Evolutionary conservation across 2,797 vertebrate species (phyloP).

Genomic region (Myotis planiceps): DNA sequence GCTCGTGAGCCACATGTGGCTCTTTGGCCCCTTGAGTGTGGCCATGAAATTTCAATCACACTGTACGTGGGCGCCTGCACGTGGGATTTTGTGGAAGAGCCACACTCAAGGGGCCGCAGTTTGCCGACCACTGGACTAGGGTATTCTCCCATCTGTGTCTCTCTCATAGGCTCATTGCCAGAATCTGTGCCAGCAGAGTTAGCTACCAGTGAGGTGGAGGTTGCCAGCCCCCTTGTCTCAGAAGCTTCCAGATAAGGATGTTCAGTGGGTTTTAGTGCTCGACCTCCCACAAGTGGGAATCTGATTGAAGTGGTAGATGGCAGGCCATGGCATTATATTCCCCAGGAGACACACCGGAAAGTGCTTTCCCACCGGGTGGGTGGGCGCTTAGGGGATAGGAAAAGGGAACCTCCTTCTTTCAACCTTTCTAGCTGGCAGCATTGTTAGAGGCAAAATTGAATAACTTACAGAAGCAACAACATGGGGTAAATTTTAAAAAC

Average conservation of each 20-base stretch:
- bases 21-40: too few relatives aligned
- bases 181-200: not conserved
- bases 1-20: too few relatives aligned
- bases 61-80: too few relatives aligned
- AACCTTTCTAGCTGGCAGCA: not conserved
- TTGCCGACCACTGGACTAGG: too few relatives aligned
- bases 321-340: not conserved
- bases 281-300: not conserved
- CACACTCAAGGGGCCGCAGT: too few relatives aligned
- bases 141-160: not conserved
- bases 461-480: not conserved
- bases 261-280: slow-evolving; percentile 30
- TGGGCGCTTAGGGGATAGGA: too few relatives aligned
- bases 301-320: not conserved
- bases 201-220: not conserved
- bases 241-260: slow-evolving; percentile 4
- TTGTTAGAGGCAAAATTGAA: not conserved
- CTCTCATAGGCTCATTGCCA: not conserved
- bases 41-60: too few relatives aligned
- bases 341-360: not conserved
- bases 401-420: not conserved
- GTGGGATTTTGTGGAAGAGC: too few relatives aligned
- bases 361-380: not conserved
- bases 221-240: not conserved
- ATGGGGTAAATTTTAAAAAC: not conserved